These are phyloP conservation scores for Cordilura impudica DNA, from an alignment of 2,888 invertebrate species.

Conservation along the genomic window DNA sequence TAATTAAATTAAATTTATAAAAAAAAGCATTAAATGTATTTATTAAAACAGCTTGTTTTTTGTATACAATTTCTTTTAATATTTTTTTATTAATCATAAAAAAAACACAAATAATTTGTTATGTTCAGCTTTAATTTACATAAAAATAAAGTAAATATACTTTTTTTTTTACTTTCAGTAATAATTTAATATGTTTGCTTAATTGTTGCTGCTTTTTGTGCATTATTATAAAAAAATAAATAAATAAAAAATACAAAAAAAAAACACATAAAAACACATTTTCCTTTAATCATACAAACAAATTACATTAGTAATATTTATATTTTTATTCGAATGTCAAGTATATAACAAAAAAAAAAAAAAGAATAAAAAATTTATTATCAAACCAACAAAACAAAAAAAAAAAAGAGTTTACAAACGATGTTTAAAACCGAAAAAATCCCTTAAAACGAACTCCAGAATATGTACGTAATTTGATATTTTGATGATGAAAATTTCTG, in stretches of 20 bases:
- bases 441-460: conserved; percentile 64
- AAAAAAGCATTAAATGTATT: conserved; percentile 25
- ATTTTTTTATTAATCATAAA: neutral
- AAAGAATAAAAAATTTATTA: conserved; percentile 16
- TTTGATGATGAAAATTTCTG: conserved; percentile 75
- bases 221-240: conserved; percentile 67
- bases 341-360: conserved; percentile 58
- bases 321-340: conserved; percentile 65
- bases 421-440: conserved; percentile 47
- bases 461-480: conserved; percentile 75
- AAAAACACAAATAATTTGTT: conserved; percentile 32
- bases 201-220: conserved; percentile 78
- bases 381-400: conserved; percentile 50
- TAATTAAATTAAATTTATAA: neutral
- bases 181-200: conserved; percentile 68
- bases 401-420: conserved; percentile 41
- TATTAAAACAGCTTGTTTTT: conserved; percentile 16
- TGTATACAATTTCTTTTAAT: neutral
- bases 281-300: conserved; percentile 58
- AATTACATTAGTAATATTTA: conserved; percentile 57
- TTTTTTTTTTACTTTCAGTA: conserved; percentile 40
- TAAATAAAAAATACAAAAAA: conserved; percentile 45
- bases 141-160: conserved; percentile 31
- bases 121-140: conserved; percentile 58
- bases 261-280: conserved; percentile 51